These are phyloP conservation scores for Amiota mariae DNA, from an alignment of 2,888 invertebrate species.

Conservation along the genomic window DNA sequence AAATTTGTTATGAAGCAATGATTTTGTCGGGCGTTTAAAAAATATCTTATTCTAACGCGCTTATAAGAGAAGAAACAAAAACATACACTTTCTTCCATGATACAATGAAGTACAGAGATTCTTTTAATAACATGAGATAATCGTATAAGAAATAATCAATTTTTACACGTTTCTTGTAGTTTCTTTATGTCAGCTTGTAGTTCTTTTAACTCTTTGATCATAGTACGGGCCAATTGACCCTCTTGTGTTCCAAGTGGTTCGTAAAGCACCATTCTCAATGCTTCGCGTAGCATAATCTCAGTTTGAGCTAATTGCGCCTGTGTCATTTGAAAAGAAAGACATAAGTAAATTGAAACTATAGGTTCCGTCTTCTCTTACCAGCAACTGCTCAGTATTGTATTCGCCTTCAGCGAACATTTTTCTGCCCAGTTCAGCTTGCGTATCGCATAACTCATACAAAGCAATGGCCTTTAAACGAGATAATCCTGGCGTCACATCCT, in stretches of 20 bases:
- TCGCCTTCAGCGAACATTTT: conserved; percentile 65
- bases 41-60: too few species aligned
- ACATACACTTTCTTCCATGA: too few species aligned
- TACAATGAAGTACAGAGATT: too few species aligned
- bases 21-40: too few species aligned
- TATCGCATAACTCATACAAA: conserved; percentile 83
- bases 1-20: too few species aligned
- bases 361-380: conserved; percentile 46
- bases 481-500: conserved; percentile 78
- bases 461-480: conserved; percentile 78
- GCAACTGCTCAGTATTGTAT: conserved; percentile 52
- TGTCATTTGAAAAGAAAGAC: neutral
- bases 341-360: neutral
- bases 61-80: too few species aligned
- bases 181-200: conserved; percentile 75
- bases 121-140: too few species aligned
- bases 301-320: conserved; percentile 76
- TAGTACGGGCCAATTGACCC: conserved; percentile 80
- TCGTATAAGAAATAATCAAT: too few species aligned
- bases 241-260: conserved; percentile 84
- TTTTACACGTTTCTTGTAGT: conserved; percentile 39
- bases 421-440: conserved; percentile 76
- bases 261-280: conserved; percentile 80
- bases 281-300: conserved; percentile 77
- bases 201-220: conserved; percentile 79